Conservation (phyloP, 1,140 invertebrate genomes). For the Atta colombica region DNA sequence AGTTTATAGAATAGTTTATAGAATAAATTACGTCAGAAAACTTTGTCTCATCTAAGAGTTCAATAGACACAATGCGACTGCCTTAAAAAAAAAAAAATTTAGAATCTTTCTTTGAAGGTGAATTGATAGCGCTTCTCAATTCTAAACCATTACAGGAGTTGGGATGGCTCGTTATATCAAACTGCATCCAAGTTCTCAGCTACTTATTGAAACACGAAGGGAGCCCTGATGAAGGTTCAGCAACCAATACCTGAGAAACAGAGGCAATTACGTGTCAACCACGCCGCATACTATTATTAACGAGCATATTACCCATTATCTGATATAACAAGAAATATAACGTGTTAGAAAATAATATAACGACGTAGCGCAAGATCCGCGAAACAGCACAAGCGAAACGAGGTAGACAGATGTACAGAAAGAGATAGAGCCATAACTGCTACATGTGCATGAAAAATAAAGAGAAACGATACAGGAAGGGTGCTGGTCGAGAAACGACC, state of each 20-base stretch:
- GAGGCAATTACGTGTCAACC: conserved; percentile 59
- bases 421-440: not conserved
- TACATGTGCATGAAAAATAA: not conserved
- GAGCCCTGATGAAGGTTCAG: conserved; percentile 25
- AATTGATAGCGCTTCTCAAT: conserved; percentile 64
- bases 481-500: conserved; percentile 10
- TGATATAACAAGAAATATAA: conserved; percentile 43
- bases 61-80: conserved; percentile 43
- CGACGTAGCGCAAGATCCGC: not conserved
- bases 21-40: not conserved
- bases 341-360: conserved; percentile 36
- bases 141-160: conserved; percentile 41
- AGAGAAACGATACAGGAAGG: not conserved
- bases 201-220: conserved; percentile 66
- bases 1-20: too few relatives aligned
- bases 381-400: not conserved
- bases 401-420: not conserved
- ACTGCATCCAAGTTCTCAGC: conserved; percentile 74
- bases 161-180: conserved; percentile 73
- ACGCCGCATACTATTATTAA: conserved; percentile 48
- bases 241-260: conserved; percentile 37
- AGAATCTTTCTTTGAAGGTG: conserved; percentile 35
- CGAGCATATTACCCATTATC: conserved; percentile 51
- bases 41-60: not conserved
- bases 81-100: conserved; percentile 52